Evolutionary conservation across 2,797 vertebrate genomes (phyloP).

Genomic region (Oophaga sylvatica): DNA sequence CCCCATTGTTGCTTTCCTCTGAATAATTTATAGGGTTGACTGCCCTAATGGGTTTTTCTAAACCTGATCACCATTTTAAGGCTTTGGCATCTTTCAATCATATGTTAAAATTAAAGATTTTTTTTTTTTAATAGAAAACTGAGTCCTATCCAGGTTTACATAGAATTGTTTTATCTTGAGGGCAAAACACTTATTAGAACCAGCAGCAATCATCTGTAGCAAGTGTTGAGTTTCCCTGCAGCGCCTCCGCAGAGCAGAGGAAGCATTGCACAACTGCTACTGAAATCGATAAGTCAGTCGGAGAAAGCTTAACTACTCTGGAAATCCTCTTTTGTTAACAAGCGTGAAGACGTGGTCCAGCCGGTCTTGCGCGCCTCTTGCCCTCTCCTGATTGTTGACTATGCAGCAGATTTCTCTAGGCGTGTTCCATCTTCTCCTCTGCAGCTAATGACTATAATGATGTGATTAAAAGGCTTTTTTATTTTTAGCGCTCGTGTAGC

Average conservation of each 20-base stretch:
- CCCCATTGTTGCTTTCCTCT: no score
- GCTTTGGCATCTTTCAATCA: no score
- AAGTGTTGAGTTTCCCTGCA: not conserved
- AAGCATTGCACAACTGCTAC: not conserved
- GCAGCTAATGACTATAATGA: slow-evolving; percentile 23
- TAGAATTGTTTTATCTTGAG: no score
- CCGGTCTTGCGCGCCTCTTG: not conserved
- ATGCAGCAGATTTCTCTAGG: not conserved
- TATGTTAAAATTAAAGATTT: no score
- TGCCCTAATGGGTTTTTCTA: no score
- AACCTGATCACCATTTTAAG: no score
- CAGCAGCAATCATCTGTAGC: not conserved
- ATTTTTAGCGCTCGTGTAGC: slow-evolving; percentile 41
- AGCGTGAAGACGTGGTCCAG: not conserved
- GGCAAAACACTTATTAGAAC: not conserved
- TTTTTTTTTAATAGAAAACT: no score
- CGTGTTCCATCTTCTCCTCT: slow-evolving; percentile 17
- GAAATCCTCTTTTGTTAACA: not conserved
- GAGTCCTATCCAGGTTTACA: no score
- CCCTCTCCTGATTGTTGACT: not conserved
- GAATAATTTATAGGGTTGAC: no score
- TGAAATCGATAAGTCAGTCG: not conserved
- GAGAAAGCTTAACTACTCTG: not conserved
- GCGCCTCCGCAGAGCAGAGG: not conserved
- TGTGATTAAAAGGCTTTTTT: slow-evolving; percentile 21